phyloP scores from a whole-genome alignment of 2,797 vertebrate species.

The Odontamblyopus lacepedii region DNA sequence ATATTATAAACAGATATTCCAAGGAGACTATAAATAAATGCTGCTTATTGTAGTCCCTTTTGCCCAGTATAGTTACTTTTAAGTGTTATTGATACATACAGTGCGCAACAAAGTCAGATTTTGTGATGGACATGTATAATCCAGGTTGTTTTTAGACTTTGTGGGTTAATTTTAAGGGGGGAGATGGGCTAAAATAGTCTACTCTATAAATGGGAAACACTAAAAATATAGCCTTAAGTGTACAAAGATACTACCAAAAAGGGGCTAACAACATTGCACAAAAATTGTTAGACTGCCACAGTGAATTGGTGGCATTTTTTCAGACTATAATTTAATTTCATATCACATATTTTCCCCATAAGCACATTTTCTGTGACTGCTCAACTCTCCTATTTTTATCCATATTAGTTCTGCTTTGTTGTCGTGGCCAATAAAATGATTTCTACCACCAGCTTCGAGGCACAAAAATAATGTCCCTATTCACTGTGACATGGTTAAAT shows the following conservation, averaged over 20 bases:
- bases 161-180: no score
- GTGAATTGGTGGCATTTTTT: conserved; percentile 6
- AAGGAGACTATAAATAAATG: no score
- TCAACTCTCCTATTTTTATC: conserved; percentile 10
- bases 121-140: no score
- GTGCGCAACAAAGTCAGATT: no score
- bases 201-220: no score
- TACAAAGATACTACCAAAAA: neutral
- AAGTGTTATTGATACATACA: no score
- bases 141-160: no score
- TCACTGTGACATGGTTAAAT: neutral
- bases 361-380: conserved; percentile 5
- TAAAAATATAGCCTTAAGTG: no score
- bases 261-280: neutral
- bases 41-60: no score
- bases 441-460: conserved; percentile 7
- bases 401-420: conserved; percentile 15
- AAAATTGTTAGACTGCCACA: neutral
- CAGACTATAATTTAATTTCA: conserved; percentile 5
- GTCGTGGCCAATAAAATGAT: conserved; percentile 9
- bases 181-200: no score
- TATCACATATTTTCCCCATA: neutral
- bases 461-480: conserved; percentile 3
- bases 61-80: no score
- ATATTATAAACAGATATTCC: neutral